phyloP scores from a whole-genome alignment of 2,888 invertebrate genomes.

The Chloromyia formosa region DNA sequence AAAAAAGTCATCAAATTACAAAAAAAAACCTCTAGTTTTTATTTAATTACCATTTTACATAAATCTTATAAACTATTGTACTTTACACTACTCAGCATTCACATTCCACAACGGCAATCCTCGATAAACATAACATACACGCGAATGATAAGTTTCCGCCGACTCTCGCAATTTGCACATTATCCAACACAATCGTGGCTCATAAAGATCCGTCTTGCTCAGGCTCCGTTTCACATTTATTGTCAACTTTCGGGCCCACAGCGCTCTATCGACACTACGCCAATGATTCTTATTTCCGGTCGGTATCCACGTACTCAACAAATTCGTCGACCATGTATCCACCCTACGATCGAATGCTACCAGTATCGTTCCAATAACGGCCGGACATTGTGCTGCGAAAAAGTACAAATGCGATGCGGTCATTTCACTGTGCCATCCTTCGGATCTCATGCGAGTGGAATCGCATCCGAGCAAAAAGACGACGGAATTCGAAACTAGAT shows the following conservation, averaged over 20 bases:
- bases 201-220: constrained; percentile 38
- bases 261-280: constrained; percentile 62
- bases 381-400: constrained; percentile 64
- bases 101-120: constrained; percentile 52
- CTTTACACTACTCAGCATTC: constrained; percentile 26
- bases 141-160: constrained; percentile 49
- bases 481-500: constrained; percentile 67
- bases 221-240: constrained; percentile 53
- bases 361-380: constrained; percentile 67
- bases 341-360: constrained; percentile 66
- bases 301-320: constrained; percentile 65
- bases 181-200: constrained; percentile 49
- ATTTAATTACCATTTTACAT: not conserved
- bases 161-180: constrained; percentile 48
- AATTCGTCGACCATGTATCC: constrained; percentile 64
- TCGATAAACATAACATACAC: constrained; percentile 51
- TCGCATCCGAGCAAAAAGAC: constrained; percentile 75
- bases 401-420: constrained; percentile 65
- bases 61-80: not conserved
- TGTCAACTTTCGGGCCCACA: constrained; percentile 61
- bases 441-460: constrained; percentile 63
- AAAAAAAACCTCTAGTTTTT: no score
- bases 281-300: constrained; percentile 61
- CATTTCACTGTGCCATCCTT: constrained; percentile 65
- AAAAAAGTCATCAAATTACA: no score